These are phyloP conservation scores for Platichthys stellatus DNA, from an alignment of 2,113 vertebrate genomes.

Conservation along the genomic window DNA sequence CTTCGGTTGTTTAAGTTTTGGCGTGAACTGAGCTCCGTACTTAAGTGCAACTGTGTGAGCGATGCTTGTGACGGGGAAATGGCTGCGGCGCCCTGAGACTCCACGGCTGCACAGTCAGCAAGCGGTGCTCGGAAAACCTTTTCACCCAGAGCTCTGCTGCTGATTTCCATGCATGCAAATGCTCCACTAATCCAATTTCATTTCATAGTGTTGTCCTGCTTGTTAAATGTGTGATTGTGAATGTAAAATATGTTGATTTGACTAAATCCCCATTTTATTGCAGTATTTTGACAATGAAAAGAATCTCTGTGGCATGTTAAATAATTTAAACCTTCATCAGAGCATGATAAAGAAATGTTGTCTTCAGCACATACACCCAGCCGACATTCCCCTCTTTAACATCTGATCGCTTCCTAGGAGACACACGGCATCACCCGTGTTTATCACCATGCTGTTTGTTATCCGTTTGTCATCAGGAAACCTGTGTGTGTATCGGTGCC, in stretches of 20 bases:
- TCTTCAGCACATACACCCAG: neutral
- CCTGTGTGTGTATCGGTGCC: conserved; percentile 23
- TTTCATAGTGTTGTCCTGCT: conserved; percentile 22
- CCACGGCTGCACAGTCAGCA: conserved; percentile 27
- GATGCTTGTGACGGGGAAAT: conserved; percentile 1
- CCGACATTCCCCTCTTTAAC: conserved; percentile 45
- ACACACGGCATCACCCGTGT: conserved; percentile 14
- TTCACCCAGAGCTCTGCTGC: conserved; percentile 15
- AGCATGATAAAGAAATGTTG: conserved; percentile 23
- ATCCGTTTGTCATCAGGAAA: conserved; percentile 44
- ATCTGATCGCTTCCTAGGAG: conserved; percentile 45
- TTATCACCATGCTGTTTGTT: conserved; percentile 28
- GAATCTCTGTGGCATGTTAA: conserved; percentile 28
- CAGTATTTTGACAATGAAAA: conserved; percentile 14
- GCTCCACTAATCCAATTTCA: conserved; percentile 38
- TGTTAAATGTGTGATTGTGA: conserved; percentile 17
- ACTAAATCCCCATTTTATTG: conserved; percentile 29
- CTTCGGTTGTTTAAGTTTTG: too few species aligned
- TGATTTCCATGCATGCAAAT: conserved; percentile 32
- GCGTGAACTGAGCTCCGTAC: neutral
- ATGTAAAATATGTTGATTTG: conserved; percentile 24
- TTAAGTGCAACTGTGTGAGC: neutral
- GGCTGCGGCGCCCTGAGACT: neutral
- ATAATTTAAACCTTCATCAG: conserved; percentile 54
- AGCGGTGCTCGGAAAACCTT: conserved; percentile 15